Evolutionary conservation across 2,113 vertebrate genomes (phyloP), one percentile per base, ranked within the genome.

Genomic region (Dolichallabes microphthalmus): DNA sequence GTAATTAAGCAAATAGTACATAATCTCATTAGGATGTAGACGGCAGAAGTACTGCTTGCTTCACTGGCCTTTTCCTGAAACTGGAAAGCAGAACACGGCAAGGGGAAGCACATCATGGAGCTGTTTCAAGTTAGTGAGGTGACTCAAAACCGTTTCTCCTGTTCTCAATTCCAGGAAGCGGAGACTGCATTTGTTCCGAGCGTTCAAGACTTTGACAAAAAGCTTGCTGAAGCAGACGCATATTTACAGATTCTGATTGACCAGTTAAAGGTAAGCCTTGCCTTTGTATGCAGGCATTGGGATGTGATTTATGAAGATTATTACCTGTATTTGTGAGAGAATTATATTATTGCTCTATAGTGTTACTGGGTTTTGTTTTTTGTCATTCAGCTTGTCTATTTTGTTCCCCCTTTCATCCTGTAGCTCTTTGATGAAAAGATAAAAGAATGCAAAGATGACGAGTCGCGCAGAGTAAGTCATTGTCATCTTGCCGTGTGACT

Each of bases 201-300:
- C 1, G 96, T 99, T 91, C 97, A 99, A 91, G 98, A 99, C 93
- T 99, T 99, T 90, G 98, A 99, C 93, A 99, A 98, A 94, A 99
- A 98, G 90, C 96, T 99, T 39, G 96, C 98, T 0, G 98, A 99
- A 93, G 97, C 98, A 25, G 98, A 99, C 35, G 98, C 98, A 87
- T 99, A 99, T 89, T 93, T 99, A n/a, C 98, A 99, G 94, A 99
- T 99, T 90, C 94, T 99, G 88, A 99, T 99, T 89, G 98, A 99
- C 90, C 98, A 99, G 52, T 87, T 98, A 89, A 99, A 99, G 96
- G 98, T 99, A 95, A 80, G 90, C 45, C 14, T 82, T 32, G 4
- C 35, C 12, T 20, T 25, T 4, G 2, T 55, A 63, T 20, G 2
- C 81, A 55, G 8, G 3, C 2, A 52, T 69, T 82, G 30, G 20